phyloP scores from a whole-genome alignment of 2,113 vertebrate species.

The Aplodontia rufa region DNA sequence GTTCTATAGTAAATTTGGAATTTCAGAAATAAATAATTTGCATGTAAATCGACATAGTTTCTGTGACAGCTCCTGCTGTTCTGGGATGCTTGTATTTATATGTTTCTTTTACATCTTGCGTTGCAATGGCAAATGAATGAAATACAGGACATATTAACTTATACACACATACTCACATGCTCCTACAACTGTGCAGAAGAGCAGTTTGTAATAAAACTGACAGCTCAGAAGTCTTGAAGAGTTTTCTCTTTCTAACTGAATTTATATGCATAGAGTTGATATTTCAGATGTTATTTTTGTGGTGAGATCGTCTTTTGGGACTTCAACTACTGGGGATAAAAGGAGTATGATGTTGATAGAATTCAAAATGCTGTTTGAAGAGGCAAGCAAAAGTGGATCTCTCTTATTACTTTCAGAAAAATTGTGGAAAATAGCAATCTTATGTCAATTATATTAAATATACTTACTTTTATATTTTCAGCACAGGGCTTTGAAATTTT shows the following conservation, averaged over 20 bases:
- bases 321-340: constrained; percentile 70
- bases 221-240: constrained; percentile 51
- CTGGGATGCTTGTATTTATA: neutral
- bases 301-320: constrained; percentile 66
- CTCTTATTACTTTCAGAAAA: constrained; percentile 73
- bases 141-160: constrained; percentile 37
- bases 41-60: neutral
- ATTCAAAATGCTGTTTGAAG: constrained; percentile 74
- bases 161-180: constrained; percentile 25
- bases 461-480: constrained; percentile 75
- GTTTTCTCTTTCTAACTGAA: constrained; percentile 61
- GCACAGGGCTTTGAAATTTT: constrained; percentile 63
- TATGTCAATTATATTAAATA: constrained; percentile 73
- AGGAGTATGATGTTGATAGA: constrained; percentile 64
- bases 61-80: neutral
- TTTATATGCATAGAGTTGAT: constrained; percentile 77
- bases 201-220: constrained; percentile 71
- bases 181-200: constrained; percentile 21
- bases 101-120: neutral
- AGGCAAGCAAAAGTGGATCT: constrained; percentile 64
- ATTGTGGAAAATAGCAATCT: constrained; percentile 72
- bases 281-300: constrained; percentile 77
- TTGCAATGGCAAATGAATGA: constrained; percentile 49
- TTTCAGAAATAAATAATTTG: neutral
- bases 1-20: neutral